phyloP scores from a whole-genome alignment of 2,113 vertebrate species.

The Protobothrops mucrosquamatus region DNA sequence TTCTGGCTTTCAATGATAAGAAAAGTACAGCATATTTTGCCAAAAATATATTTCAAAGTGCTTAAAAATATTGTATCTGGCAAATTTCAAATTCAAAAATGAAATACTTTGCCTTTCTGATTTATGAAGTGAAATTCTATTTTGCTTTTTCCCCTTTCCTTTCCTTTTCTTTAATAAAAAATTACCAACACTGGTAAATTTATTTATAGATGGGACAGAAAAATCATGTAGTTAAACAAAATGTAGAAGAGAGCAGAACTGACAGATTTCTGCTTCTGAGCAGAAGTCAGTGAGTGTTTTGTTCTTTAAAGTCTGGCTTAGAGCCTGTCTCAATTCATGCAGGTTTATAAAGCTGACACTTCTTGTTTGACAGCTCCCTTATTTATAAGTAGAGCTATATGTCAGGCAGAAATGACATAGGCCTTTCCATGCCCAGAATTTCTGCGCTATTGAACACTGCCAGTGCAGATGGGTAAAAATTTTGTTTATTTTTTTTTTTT shows the following conservation, averaged over 20 bases:
- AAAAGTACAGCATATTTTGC: background rate
- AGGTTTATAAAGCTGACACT: background rate
- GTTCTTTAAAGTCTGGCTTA: background rate
- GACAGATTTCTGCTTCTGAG: background rate
- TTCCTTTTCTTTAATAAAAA: background rate
- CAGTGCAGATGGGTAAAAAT: background rate
- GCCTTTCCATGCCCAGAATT: background rate
- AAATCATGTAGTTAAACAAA: background rate
- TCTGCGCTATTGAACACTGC: background rate
- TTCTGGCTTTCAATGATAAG: conserved; percentile 2
- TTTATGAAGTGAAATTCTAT: background rate
- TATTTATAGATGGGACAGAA: background rate
- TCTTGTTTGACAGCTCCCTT: background rate
- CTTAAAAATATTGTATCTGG: conserved; percentile 26
- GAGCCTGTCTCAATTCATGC: background rate
- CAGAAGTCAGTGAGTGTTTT: background rate
- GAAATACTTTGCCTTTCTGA: background rate
- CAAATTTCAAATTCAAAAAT: conserved; percentile 1
- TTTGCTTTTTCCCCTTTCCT: background rate
- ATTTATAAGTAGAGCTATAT: background rate
- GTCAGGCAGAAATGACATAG: background rate
- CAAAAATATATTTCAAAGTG: conserved; percentile 28
- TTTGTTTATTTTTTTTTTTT: background rate
- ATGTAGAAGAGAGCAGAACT: background rate
- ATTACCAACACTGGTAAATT: background rate